These are phyloP conservation scores for Ephydatia muelleri DNA, from an alignment of 37 sponge, comb jelly and placozoan genomes.

Conservation along the genomic window DNA sequence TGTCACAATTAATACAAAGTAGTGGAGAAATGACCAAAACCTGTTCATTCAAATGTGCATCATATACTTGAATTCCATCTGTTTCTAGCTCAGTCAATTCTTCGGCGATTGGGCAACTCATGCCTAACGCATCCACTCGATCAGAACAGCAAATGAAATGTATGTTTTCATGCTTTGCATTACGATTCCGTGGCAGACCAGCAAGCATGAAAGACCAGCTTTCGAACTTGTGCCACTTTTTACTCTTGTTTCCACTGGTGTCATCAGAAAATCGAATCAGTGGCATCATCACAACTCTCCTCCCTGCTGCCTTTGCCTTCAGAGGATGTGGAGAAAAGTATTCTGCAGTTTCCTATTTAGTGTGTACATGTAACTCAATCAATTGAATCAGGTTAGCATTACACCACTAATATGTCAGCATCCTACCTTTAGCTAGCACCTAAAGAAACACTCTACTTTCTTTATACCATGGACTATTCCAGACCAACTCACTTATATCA, in stretches of 20 bases:
- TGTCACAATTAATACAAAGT: conserved; percentile 19
- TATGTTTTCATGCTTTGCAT: conserved; percentile 19
- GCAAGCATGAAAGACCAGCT: conserved; percentile 17
- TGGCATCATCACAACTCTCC: conserved; percentile 2
- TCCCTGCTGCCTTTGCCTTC: neutral
- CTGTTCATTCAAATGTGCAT: conserved; percentile 21
- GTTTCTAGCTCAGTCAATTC: conserved; percentile 8
- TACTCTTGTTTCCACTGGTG: conserved; percentile 19
- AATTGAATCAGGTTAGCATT: no score
- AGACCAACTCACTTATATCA: no score
- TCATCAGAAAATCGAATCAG: conserved; percentile 19
- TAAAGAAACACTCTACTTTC: no score
- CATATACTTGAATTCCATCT: conserved; percentile 19
- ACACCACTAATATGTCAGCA: no score
- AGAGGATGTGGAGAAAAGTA: neutral
- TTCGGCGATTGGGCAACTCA: conserved; percentile 7
- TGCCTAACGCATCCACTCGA: neutral
- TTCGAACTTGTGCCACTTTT: conserved; percentile 34
- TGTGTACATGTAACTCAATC: neutral
- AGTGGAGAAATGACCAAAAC: conserved; percentile 33
- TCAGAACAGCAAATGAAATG: conserved; percentile 28
- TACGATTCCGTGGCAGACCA: conserved; percentile 11
- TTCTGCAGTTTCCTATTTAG: neutral
- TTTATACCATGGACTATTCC: no score
- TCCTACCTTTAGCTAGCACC: no score